Evolutionary conservation across 1,140 invertebrate genomes (phyloP).

Genomic region (Vanessa atalanta): DNA sequence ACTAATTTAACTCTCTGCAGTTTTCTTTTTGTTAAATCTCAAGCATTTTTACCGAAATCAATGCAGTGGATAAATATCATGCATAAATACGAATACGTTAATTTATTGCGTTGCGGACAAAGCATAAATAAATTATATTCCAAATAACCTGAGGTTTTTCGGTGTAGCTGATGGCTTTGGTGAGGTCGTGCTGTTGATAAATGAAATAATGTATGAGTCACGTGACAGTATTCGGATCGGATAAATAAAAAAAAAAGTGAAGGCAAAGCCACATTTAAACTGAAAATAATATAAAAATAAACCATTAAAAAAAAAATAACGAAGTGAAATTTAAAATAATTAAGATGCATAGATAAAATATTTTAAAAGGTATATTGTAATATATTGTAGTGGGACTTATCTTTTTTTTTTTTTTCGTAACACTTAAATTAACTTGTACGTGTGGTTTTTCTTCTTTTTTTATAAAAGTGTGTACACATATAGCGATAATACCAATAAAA

Average conservation of each 20-base stretch:
- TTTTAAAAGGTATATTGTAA: background rate
- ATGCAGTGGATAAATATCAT: conserved; percentile 1
- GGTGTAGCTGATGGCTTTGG: conserved; percentile 79
- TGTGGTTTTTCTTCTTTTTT: too few species aligned
- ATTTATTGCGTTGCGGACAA: conserved; percentile 24
- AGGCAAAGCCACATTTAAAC: conserved; percentile 16
- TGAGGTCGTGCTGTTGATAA: conserved; percentile 78
- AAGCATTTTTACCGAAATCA: background rate
- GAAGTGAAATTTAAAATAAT: conserved; percentile 4
- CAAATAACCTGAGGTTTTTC: conserved; percentile 78
- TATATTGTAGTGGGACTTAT: too few species aligned
- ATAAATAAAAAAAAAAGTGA: conserved; percentile 31
- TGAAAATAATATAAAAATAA: conserved; percentile 2
- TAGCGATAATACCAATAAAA: background rate
- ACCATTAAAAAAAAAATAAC: background rate
- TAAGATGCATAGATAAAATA: background rate
- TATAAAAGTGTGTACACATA: background rate
- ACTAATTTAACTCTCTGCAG: too few species aligned
- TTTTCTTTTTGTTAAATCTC: background rate
- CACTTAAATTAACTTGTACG: background rate
- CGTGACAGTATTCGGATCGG: conserved; percentile 45
- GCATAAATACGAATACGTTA: conserved; percentile 1
- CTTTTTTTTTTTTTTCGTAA: background rate
- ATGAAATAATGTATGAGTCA: conserved; percentile 72
- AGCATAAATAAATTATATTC: conserved; percentile 40